A percentile compares a stretch with the other conserved stretches of the same genome.
Conservation (phyloP, 2,113 vertebrate species). For the Trochalopteron elliotii region DNA sequence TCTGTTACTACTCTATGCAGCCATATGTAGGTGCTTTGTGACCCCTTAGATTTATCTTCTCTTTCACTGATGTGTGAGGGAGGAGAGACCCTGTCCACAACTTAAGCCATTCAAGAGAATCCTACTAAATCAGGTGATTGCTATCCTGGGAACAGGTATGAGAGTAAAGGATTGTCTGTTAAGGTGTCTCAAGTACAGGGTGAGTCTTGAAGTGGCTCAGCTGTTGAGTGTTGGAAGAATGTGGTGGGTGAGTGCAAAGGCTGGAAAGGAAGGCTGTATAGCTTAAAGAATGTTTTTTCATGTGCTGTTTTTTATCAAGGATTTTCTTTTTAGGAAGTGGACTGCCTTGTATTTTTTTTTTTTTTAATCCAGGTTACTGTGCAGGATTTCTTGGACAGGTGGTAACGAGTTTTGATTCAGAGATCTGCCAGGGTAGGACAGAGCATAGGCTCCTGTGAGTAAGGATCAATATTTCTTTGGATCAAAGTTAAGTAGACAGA, state of each 20-base stretch:
- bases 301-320: neutral
- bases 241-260: neutral
- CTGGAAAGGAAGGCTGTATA: neutral
- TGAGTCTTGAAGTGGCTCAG: neutral
- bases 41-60: neutral
- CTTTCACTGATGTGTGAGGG: neutral
- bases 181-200: neutral
- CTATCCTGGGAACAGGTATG: neutral
- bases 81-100: neutral
- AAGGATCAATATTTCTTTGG: neutral
- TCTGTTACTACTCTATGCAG: neutral
- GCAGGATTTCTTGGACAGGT: neutral
- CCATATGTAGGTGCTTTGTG: neutral
- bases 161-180: neutral
- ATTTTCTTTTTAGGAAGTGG: neutral
- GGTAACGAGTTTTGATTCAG: neutral
- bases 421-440: neutral
- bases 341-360: neutral
- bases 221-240: neutral
- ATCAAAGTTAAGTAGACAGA: neutral
- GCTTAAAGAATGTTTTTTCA: neutral
- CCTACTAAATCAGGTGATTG: neutral
- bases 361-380: neutral
- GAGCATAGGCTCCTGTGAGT: neutral
- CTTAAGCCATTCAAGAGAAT: neutral